Base-by-base conservation (phyloP, 1,140 invertebrate genomes). In the Centruroides vittatus region DNA sequence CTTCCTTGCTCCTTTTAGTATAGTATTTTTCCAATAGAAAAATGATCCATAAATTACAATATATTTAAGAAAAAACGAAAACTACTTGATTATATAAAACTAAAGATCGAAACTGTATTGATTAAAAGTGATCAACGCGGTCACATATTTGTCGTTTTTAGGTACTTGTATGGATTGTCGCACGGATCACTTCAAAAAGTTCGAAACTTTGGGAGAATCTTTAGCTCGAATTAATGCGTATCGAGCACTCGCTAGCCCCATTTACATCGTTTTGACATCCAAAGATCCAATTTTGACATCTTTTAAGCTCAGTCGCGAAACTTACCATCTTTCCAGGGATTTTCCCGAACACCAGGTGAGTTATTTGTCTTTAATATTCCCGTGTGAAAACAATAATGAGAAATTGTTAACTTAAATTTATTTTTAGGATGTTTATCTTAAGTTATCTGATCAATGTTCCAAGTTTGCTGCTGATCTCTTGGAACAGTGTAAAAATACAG, bases 191-290 rank as follows among this genome's bases (percentile, higher is more conserved):
- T 83, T 83, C 2, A 78, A 80, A 50, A 84, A 86, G 67, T 72
- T 74, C 10, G 79, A 85, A 70, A 89, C 87, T 12, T 76, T 96
- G 34, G 79, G 89, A 13, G 84, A 93, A 68, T 96, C 92, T 0
- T 78, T 89, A 47, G 89, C 89, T 0, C 80, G 93, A 50, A 86
- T 97, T 11, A 94, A 95, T 70, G 89, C 93, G 61, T 97, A 95
- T 74, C 81, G 84, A 65, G 93, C 93, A 0, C 73, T 98, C 23
- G 86, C 92, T 1, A 93, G 88, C 72, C 92, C 93, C 2, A 91
- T 89, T 46, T 79, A 92, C 52, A 92, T 94, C 64, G 86, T 87
- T 1, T 72, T 93, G 4, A 90, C 88, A 55, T 89, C 87, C 0
- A 81, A 78, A 46, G 89, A 93, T 75, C 90, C 89, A 9, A 80